Percentiles rank a stretch among this genome's conserved stretches.
Evolutionary conservation across 2,888 invertebrate genomes (phyloP).

Genomic region (Lasioglossum figueresi): DNA sequence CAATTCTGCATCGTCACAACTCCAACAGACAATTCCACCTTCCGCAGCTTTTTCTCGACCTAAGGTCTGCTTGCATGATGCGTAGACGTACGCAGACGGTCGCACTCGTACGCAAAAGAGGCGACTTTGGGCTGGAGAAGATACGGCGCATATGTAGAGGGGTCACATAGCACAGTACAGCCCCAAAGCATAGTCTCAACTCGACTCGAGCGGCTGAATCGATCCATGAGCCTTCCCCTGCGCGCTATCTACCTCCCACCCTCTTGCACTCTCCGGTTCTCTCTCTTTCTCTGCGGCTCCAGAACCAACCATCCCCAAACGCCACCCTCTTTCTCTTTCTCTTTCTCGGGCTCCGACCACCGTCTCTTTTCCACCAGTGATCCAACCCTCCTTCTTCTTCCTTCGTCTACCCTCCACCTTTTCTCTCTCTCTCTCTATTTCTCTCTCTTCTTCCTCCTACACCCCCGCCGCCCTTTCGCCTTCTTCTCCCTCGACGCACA

Average conservation of each 20-base stretch:
- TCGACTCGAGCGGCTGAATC: conserved; percentile 82
- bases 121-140: conserved; percentile 49
- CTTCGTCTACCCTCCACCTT: neutral
- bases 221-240: conserved; percentile 78
- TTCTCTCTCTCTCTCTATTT: neutral
- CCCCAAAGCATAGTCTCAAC: conserved; percentile 75
- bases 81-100: conserved; percentile 32
- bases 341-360: conserved; percentile 43
- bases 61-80: neutral
- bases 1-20: conserved; percentile 6
- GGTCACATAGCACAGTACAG: conserved; percentile 67
- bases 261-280: neutral
- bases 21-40: conserved; percentile 29
- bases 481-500: conserved; percentile 36
- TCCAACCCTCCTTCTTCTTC: conserved; percentile 38
- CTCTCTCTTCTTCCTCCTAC: conserved; percentile 22
- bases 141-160: conserved; percentile 63
- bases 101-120: conserved; percentile 17
- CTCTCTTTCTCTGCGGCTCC: conserved; percentile 52
- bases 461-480: neutral
- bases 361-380: conserved; percentile 27
- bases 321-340: conserved; percentile 47
- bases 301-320: conserved; percentile 63
- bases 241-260: conserved; percentile 60
- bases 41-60: conserved; percentile 34